phyloP scores from a whole-genome alignment of 1,140 invertebrate genomes.

The honey bee (Apis mellifera) region Amel_HAv3.1 CM009942.2:671501-672000 shows the following conservation, averaged over 20 bases:
- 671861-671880: no score
- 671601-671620: slow-evolving; percentile 87
- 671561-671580: slow-evolving; percentile 88
- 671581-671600: slow-evolving; percentile 85
- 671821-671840: no score
- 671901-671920: no score
- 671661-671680: slow-evolving; percentile 89
- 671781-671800: no score
- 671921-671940: no score
- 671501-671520: slow-evolving; percentile 87
- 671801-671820: no score
- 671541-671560: slow-evolving; percentile 89
- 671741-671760: slow-evolving; percentile 85
- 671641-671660: slow-evolving; percentile 85
- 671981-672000: no score
- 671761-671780: slow-evolving; percentile 70
- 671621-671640: slow-evolving; percentile 87
- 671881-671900: no score
- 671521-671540: slow-evolving; percentile 92
- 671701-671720: slow-evolving; percentile 90
- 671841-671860: no score
- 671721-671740: slow-evolving; percentile 91
- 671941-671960: no score
- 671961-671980: no score
- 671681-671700: slow-evolving; percentile 91